Percentiles rank a stretch among this genome's conserved stretches.
Conservation (phyloP, 2,113 vertebrate genomes). For the Glaucidium brasilianum region DNA sequence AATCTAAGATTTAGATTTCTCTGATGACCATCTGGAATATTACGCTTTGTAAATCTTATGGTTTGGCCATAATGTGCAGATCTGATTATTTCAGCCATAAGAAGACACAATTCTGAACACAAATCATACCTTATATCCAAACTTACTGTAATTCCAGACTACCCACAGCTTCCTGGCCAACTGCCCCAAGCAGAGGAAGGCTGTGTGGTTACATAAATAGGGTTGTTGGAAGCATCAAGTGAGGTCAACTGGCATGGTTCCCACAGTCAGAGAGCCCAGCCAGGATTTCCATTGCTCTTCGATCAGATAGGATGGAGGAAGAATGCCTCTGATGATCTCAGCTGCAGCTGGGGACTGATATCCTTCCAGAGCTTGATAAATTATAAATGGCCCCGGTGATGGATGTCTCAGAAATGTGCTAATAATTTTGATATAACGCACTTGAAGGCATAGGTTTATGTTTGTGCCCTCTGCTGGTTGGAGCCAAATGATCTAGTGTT, state of each 20-base stretch:
- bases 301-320: not conserved
- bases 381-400: not conserved
- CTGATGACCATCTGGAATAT: not conserved
- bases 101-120: not conserved
- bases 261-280: not conserved
- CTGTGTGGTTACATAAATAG: not conserved
- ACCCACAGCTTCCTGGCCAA: not conserved
- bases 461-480: not conserved
- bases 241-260: not conserved
- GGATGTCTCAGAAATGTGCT: not conserved
- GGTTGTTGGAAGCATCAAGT: not conserved
- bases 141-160: conserved; percentile 19
- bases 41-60: not conserved
- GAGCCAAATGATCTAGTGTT: not conserved
- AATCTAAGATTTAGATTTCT: not conserved
- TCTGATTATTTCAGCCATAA: not conserved
- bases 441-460: not conserved
- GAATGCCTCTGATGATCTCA: not conserved
- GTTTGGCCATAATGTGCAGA: not conserved
- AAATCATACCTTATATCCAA: not conserved
- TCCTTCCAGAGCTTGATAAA: conserved; percentile 15
- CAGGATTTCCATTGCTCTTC: conserved; percentile 8
- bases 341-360: not conserved
- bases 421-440: not conserved
- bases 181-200: not conserved